Evolutionary conservation across 1,140 invertebrate genomes (phyloP).

Genomic region (Pentalonia nigronervosa): DNA sequence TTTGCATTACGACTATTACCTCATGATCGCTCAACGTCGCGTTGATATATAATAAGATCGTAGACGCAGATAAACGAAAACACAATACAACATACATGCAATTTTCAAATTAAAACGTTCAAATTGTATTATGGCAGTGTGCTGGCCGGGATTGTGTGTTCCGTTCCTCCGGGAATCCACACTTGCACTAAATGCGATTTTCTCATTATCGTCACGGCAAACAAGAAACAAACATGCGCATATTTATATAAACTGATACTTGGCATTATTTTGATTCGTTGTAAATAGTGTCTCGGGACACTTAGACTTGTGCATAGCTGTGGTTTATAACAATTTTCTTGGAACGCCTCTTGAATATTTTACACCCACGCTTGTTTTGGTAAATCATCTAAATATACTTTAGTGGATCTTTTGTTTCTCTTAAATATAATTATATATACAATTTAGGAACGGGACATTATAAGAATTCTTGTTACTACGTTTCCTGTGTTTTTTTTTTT

Average conservation of each 20-base stretch:
- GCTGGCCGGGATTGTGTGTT: background rate
- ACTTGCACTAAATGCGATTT: background rate
- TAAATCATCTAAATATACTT: background rate
- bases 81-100: background rate
- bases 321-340: background rate
- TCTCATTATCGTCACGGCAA: conserved; percentile 38
- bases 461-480: background rate
- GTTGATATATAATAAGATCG: background rate
- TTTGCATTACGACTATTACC: background rate
- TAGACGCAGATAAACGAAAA: background rate
- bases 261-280: conserved; percentile 38
- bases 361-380: background rate
- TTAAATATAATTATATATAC: background rate
- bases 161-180: conserved; percentile 23
- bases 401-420: background rate
- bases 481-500: too few species aligned
- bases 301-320: background rate
- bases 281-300: conserved; percentile 38
- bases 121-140: background rate
- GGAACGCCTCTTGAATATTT: conserved; percentile 19
- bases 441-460: background rate
- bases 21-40: background rate
- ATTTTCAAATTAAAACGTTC: conserved; percentile 36
- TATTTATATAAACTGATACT: background rate
- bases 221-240: background rate